Conservation (phyloP, 2,888 invertebrate species). For the Nycteola revayana region DNA sequence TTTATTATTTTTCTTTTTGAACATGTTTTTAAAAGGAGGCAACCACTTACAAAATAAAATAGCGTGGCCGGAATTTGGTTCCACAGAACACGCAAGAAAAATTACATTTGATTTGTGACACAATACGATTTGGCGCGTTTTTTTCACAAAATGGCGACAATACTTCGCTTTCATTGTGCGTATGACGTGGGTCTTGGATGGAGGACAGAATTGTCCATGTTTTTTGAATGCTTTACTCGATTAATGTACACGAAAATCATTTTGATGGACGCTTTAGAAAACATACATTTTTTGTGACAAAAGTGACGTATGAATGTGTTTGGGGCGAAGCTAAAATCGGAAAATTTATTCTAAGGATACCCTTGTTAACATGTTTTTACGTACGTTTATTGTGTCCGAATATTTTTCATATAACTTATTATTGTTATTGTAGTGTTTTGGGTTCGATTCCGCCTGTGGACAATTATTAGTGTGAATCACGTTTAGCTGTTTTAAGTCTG, state of each 20-base stretch:
- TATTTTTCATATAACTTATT: too few relatives aligned
- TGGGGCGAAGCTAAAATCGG: constrained; percentile 26
- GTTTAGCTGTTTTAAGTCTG: too few relatives aligned
- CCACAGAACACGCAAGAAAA: constrained; percentile 32
- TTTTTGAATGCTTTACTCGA: constrained; percentile 65
- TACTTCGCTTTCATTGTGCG: constrained; percentile 62
- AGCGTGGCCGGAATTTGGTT: constrained; percentile 1
- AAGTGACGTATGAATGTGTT: constrained; percentile 35
- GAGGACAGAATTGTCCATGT: constrained; percentile 55
- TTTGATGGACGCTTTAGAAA: constrained; percentile 70
- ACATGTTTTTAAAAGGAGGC: too few relatives aligned
- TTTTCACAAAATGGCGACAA: constrained; percentile 59
- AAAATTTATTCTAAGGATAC: constrained; percentile 4
- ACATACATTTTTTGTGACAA: constrained; percentile 40
- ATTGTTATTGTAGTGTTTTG: too few relatives aligned
- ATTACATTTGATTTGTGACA: constrained; percentile 59
- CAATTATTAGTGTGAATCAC: too few relatives aligned
- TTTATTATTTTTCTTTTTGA: too few relatives aligned
- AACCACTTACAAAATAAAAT: not conserved
- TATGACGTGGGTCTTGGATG: constrained; percentile 68
- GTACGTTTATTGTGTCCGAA: too few relatives aligned
- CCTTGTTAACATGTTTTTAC: not conserved
- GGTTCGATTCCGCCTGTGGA: too few relatives aligned
- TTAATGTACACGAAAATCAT: constrained; percentile 66
- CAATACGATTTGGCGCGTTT: constrained; percentile 52